Evolutionary conservation across 2,113 vertebrate species (phyloP).

Genomic region (Numenius arquata): DNA sequence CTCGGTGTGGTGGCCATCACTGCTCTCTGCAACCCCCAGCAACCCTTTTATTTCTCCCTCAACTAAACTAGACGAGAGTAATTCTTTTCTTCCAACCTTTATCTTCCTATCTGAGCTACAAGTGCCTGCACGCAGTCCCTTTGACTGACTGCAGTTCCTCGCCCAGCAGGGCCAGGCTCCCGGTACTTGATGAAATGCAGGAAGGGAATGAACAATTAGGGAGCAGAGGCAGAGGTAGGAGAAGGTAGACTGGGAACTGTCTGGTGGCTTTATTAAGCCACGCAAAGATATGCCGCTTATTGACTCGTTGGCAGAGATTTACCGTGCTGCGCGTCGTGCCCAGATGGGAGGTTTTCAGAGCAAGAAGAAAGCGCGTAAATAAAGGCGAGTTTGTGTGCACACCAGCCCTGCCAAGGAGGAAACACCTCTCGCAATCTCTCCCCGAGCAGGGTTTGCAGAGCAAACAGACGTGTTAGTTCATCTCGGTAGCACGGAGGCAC

Average conservation of each 20-base stretch:
- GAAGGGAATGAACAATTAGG: neutral
- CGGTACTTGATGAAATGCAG: accelerated
- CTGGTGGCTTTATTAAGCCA: neutral
- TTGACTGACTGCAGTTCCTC: neutral
- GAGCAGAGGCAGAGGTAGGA: neutral
- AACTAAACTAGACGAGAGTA: neutral
- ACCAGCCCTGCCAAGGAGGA: neutral
- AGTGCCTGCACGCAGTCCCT: neutral
- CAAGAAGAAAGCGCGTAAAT: neutral
- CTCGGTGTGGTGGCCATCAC: accelerated
- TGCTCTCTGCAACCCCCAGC: neutral
- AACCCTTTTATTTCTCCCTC: neutral
- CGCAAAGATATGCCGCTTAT: neutral
- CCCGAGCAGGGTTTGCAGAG: neutral
- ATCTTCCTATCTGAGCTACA: neutral
- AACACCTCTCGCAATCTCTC: neutral
- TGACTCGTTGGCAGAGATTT: neutral
- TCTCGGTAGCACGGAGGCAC: neutral
- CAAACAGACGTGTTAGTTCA: neutral
- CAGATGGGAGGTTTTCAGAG: neutral
- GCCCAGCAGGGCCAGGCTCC: neutral
- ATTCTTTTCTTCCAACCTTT: neutral
- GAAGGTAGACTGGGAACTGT: neutral
- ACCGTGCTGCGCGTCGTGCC: neutral
- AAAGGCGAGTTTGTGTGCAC: neutral